Conservation (phyloP, 2,797 vertebrate species). For the Typhlichthys subterraneus region DNA sequence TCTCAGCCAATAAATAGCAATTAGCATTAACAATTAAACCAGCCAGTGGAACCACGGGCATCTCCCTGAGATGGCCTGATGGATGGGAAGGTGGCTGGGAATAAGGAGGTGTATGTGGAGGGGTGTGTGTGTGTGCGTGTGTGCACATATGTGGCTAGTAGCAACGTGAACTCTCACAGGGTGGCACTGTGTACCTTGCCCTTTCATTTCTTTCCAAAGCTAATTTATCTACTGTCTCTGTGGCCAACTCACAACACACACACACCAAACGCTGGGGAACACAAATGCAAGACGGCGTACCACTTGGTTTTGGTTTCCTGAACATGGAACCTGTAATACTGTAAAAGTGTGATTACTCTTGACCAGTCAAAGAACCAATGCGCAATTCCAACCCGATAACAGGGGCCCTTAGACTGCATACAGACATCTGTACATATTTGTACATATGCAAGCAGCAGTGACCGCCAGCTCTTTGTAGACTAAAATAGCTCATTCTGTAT, state of each 20-base stretch:
- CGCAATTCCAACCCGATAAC: no score
- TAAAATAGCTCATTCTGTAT: no score
- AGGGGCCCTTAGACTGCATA: no score
- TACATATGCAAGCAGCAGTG: no score
- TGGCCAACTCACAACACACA: conserved; percentile 66
- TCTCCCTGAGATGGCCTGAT: conserved; percentile 98
- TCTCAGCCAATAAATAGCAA: conserved; percentile 99
- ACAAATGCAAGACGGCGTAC: conserved; percentile 50
- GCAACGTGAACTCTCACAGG: conserved; percentile 65
- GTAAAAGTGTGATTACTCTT: conserved; percentile 21
- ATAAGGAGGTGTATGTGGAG: conserved; percentile 54
- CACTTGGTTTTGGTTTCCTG: conserved; percentile 38
- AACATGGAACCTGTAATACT: conserved; percentile 51
- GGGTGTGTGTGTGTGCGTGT: conserved; percentile 31
- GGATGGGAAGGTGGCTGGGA: conserved; percentile 81
- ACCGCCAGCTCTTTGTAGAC: no score
- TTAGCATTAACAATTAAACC: conserved; percentile 99
- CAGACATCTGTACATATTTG: no score
- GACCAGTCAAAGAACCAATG: no score
- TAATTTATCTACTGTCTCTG: conserved; percentile 71
- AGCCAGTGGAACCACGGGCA: conserved; percentile 98
- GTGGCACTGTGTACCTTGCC: conserved; percentile 61
- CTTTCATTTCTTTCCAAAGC: conserved; percentile 68
- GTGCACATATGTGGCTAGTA: conserved; percentile 35
- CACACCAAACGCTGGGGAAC: conserved; percentile 53